Evolutionary conservation across 1,140 invertebrate species (phyloP).

Genomic region (Hycleus cichorii): DNA sequence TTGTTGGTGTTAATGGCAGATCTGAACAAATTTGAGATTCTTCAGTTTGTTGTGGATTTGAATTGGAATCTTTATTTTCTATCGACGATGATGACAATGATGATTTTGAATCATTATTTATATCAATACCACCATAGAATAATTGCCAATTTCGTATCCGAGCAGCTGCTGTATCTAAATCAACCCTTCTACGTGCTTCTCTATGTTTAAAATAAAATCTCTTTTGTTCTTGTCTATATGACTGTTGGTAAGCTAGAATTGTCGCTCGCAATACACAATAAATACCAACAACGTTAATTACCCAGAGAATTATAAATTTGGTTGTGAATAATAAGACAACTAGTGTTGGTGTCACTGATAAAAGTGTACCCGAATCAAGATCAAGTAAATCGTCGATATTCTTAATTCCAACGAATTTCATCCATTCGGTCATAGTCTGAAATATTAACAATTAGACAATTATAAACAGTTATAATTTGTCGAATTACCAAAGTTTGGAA

Average conservation of each 20-base stretch:
- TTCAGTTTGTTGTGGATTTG: too few relatives aligned
- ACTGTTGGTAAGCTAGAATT: too few relatives aligned
- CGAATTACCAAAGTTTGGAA: conserved; percentile 20
- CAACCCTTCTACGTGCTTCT: too few relatives aligned
- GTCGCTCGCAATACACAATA: not conserved
- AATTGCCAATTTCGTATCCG: conserved; percentile 26
- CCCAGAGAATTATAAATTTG: conserved; percentile 15
- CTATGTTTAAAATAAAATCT: not conserved
- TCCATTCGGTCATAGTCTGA: conserved; percentile 23
- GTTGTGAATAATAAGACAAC: too few relatives aligned
- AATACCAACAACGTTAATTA: conserved; percentile 18
- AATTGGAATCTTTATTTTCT: too few relatives aligned
- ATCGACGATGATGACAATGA: too few relatives aligned
- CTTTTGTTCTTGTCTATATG: not conserved
- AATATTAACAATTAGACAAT: conserved; percentile 3
- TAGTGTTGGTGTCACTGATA: not conserved
- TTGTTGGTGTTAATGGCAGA: too few relatives aligned
- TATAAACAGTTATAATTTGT: conserved; percentile 4
- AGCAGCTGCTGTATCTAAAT: not conserved
- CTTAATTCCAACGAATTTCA: conserved; percentile 23
- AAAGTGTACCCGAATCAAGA: too few relatives aligned
- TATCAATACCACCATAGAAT: conserved; percentile 24
- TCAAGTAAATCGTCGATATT: conserved; percentile 13
- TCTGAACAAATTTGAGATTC: too few relatives aligned
- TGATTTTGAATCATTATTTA: not conserved